Percentiles rank a stretch among this genome's conserved stretches.
phyloP scores from a whole-genome alignment of 2,797 vertebrate species.

The Anisognathus igniventris region DNA sequence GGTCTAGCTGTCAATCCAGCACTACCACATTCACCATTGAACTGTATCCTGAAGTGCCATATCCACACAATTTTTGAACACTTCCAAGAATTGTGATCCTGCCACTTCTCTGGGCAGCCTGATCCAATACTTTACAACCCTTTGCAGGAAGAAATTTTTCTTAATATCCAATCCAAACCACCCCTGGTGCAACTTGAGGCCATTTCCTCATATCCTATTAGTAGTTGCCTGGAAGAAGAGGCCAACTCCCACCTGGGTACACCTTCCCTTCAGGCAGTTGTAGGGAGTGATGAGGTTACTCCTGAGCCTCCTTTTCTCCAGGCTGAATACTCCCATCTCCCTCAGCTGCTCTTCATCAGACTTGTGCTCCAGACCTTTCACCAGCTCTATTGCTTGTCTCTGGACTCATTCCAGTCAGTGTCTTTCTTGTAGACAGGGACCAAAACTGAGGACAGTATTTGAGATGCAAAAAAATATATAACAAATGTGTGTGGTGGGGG shows the following conservation, averaged over 20 bases:
- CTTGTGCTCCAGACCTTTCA: no score
- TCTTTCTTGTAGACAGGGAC: neutral
- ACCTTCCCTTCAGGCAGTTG: neutral
- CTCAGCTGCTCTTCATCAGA: neutral
- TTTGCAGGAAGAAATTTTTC: neutral
- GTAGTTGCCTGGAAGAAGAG: neutral
- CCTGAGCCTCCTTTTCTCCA: neutral
- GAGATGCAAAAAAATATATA: neutral
- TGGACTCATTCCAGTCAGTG: neutral
- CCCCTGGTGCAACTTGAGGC: neutral
- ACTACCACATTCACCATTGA: neutral
- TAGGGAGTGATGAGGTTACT: rapidly evolving
- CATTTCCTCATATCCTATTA: neutral
- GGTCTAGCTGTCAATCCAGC: neutral
- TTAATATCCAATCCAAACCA: neutral
- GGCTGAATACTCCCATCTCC: neutral
- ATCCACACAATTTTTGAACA: neutral
- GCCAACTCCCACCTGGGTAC: no score
- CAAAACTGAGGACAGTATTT: neutral
- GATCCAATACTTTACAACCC: neutral
- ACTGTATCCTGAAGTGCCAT: neutral
- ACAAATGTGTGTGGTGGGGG: neutral
- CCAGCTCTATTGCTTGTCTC: neutral
- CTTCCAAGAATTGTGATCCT: neutral
- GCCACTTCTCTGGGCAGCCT: neutral